Base-by-base conservation (phyloP, 2,888 invertebrate genomes). In the Cephus pygmeus region DNA sequence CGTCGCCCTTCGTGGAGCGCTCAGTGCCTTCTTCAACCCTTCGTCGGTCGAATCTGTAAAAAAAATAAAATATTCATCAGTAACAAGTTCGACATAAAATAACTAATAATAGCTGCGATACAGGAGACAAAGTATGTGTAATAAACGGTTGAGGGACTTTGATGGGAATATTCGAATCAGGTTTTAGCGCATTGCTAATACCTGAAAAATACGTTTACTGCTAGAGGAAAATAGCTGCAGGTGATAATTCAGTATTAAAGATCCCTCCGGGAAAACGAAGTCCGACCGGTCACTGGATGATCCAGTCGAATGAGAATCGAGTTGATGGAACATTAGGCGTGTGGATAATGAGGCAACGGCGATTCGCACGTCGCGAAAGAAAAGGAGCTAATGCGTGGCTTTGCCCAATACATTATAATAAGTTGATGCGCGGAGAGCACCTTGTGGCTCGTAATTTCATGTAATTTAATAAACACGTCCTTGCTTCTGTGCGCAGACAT, bases 401-500 rank as follows among this genome's bases (percentile, higher is more conserved):
- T 40, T 15, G 40, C 40, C 15, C 15, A 15, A 40, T 40, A 15
- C 40, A 40, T 40, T 75, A 69, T 69, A 78, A 73, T 69, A 68
- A 75, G 78, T 76, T 34, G 75, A 76, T 73, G 56, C 74, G 73
- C 31, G 74, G 69, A 75, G 31, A 69, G 33, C 69, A 79, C 81
- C 84, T 77, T 81, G 83, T 82, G 83, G 84, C 85, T 87, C 88
- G 88, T 89, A 90, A 90, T 90, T 90, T 89, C 84, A 86, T 87
- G 87, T 90, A 90, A 90, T 90, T 90, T 90, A 90, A 90, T 90
- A 90, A 90, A 89, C 88, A 87, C 87, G 85, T 84, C 83, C 84
- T 84, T 83, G 79, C 82, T 82, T 80, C 78, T 81, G 79, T 80
- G 83, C 79, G 77, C 79, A 75, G 80, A 80, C 69, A 82, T 73